Evolutionary conservation across 2,888 invertebrate species (phyloP).

Genomic region (Cataglyphis livida): DNA sequence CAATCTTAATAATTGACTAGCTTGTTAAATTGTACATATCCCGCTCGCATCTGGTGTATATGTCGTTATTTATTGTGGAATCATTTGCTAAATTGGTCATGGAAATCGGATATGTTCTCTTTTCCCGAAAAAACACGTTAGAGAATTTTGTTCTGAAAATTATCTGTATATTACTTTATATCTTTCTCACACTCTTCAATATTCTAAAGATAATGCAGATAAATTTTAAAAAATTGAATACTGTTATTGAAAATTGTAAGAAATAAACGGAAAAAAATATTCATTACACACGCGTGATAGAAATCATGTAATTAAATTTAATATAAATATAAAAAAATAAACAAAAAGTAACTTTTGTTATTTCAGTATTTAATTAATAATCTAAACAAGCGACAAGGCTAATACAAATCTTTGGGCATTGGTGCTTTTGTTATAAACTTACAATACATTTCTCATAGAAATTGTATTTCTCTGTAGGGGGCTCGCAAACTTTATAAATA

Average conservation of each 20-base stretch:
- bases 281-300: neutral
- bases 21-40: slow-evolving; percentile 3
- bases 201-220: neutral
- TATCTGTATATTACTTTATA: neutral
- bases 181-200: neutral
- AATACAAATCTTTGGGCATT: neutral
- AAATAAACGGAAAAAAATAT: neutral
- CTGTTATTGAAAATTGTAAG: neutral
- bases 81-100: slow-evolving; percentile 22
- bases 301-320: slow-evolving; percentile 20
- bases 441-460: neutral
- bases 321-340: neutral
- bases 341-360: neutral
- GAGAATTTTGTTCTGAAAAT: neutral
- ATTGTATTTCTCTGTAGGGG: neutral
- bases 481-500: neutral
- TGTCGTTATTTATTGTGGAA: slow-evolving; percentile 21
- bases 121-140: neutral
- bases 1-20: neutral
- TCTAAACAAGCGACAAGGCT: neutral
- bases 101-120: neutral
- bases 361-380: neutral
- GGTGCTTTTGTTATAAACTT: neutral
- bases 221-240: neutral
- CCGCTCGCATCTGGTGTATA: neutral